Evolutionary conservation across 2,113 vertebrate species (phyloP).

Genomic region (Pachypanchax playfairii): DNA sequence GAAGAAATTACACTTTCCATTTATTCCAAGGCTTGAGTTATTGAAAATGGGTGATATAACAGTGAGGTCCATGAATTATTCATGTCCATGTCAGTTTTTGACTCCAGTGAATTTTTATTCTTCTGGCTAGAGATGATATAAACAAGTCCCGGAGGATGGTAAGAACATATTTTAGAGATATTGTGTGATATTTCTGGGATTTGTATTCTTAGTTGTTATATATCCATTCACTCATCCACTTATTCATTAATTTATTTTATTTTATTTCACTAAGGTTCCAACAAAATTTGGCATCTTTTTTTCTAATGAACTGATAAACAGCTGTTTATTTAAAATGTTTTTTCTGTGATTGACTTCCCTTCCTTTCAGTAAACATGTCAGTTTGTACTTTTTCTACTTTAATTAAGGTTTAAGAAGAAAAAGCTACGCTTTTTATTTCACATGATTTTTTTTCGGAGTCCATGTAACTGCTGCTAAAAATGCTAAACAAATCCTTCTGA

Average conservation of each 20-base stretch:
- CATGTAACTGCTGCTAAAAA: too few relatives aligned
- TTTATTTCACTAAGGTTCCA: too few relatives aligned
- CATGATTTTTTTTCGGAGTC: too few relatives aligned
- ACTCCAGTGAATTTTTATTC: slow-evolving; percentile 1
- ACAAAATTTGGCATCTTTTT: background rate
- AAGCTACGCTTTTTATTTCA: too few relatives aligned
- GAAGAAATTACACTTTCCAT: background rate
- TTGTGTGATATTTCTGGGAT: background rate
- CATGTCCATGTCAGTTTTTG: slow-evolving; percentile 2
- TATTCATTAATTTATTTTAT: background rate
- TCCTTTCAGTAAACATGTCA: too few relatives aligned
- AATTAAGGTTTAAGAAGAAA: too few relatives aligned
- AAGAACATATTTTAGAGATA: background rate
- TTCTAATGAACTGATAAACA: background rate
- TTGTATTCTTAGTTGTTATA: background rate
- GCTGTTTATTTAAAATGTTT: too few relatives aligned
- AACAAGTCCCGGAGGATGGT: background rate
- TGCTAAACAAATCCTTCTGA: too few relatives aligned
- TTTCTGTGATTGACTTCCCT: too few relatives aligned
- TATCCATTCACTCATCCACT: too few relatives aligned
- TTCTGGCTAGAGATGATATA: background rate
- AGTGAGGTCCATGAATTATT: slow-evolving; percentile 5
- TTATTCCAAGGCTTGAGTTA: background rate
- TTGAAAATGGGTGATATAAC: background rate
- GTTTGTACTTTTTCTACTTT: too few relatives aligned